These are phyloP conservation scores for Chesias legatella DNA, from an alignment of 2,888 invertebrate species.

Conservation along the genomic window DNA sequence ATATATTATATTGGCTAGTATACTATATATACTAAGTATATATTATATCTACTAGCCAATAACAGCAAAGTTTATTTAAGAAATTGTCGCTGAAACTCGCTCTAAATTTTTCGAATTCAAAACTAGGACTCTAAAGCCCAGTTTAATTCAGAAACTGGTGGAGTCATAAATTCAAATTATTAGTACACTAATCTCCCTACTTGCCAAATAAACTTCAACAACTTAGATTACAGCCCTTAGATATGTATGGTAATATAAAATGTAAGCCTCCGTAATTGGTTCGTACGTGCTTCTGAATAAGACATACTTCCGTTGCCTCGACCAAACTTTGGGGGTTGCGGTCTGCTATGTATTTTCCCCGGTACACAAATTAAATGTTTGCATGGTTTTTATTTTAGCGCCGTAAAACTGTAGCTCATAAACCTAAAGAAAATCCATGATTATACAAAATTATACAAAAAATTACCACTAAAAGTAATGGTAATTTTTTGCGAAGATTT, in stretches of 20 bases:
- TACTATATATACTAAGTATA: too few relatives aligned
- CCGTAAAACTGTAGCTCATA: not conserved
- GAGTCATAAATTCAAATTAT: conserved; percentile 8
- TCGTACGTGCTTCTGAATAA: conserved; percentile 53
- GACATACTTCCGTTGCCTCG: conserved; percentile 41
- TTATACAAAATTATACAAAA: too few relatives aligned
- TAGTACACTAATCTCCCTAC: conserved; percentile 17
- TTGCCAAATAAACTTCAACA: conserved; percentile 31
- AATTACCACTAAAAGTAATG: too few relatives aligned
- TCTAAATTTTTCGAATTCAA: too few relatives aligned
- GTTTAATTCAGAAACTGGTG: conserved; percentile 1
- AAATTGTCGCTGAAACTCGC: too few relatives aligned
- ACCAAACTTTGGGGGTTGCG: conserved; percentile 38
- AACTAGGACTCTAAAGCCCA: not conserved
- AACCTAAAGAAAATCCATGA: not conserved
- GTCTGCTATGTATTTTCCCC: conserved; percentile 29
- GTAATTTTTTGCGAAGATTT: too few relatives aligned
- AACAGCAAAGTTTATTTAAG: too few relatives aligned
- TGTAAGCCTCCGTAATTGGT: conserved; percentile 52
- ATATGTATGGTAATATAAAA: conserved; percentile 45
- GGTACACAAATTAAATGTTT: conserved; percentile 35
- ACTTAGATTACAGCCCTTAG: conserved; percentile 37
- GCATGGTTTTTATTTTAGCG: conserved; percentile 32
- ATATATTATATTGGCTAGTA: too few relatives aligned
- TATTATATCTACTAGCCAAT: too few relatives aligned